Percentiles rank a stretch among this genome's conserved stretches.
Evolutionary conservation across 2,113 vertebrate genomes (phyloP).

Genomic region (Larimichthys polyactis): DNA sequence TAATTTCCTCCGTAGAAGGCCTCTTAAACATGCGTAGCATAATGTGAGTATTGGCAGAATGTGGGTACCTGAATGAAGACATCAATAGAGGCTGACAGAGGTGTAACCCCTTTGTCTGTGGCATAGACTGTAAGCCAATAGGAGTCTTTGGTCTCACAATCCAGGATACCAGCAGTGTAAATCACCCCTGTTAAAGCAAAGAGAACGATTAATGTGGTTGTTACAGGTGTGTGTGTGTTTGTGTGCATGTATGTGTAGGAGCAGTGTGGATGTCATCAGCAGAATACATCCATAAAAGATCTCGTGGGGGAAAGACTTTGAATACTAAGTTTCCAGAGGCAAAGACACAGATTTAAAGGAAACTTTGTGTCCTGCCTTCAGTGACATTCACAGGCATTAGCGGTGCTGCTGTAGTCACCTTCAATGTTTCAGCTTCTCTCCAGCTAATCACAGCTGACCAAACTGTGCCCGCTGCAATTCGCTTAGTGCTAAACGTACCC

Average conservation of each 20-base stretch:
- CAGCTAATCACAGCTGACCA: conserved; percentile 83
- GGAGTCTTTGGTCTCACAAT: conserved; percentile 92
- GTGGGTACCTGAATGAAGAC: conserved; percentile 90
- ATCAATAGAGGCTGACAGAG: conserved; percentile 91
- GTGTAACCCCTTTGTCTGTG: conserved; percentile 90
- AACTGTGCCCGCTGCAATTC: conserved; percentile 77
- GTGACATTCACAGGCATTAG: conserved; percentile 79
- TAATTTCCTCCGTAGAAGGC: not conserved
- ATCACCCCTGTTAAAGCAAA: conserved; percentile 88
- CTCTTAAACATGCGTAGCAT: conserved; percentile 6
- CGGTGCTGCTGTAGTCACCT: conserved; percentile 73
- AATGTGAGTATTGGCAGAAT: not conserved
- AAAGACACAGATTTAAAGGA: conserved; percentile 45
- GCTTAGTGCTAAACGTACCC: conserved; percentile 61
- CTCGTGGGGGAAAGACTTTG: conserved; percentile 42
- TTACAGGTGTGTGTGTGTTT: conserved; percentile 35
- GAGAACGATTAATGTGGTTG: conserved; percentile 51
- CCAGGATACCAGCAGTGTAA: conserved; percentile 93
- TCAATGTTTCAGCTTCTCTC: conserved; percentile 75
- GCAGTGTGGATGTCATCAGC: conserved; percentile 25
- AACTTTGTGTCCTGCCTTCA: conserved; percentile 65
- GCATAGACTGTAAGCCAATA: conserved; percentile 96
- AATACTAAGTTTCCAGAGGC: conserved; percentile 63
- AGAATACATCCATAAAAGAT: conserved; percentile 44
- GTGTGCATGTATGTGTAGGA: not conserved